These are phyloP conservation scores for Hiodon alosoides DNA, from an alignment of 2,113 vertebrate genomes.

Conservation along the genomic window DNA sequence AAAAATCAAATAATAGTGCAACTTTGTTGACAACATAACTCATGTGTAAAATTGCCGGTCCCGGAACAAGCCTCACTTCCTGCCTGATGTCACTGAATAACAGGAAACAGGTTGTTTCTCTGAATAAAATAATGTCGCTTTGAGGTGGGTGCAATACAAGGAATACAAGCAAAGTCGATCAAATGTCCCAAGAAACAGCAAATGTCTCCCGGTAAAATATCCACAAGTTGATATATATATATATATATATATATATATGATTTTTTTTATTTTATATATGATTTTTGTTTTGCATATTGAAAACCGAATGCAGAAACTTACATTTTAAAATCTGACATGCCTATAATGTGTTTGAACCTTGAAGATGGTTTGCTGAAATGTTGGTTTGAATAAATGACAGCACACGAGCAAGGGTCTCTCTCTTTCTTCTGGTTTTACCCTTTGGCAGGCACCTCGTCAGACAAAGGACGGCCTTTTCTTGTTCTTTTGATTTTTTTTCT, in stretches of 20 bases:
- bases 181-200: too few relatives aligned
- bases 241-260: too few relatives aligned
- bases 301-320: too few relatives aligned
- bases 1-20: too few relatives aligned
- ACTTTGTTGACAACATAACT: neutral
- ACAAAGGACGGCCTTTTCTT: neutral
- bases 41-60: conserved; percentile 50
- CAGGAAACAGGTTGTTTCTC: conserved; percentile 48
- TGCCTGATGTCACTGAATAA: conserved; percentile 33
- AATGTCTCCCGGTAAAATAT: too few relatives aligned
- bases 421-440: neutral
- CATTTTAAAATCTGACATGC: neutral
- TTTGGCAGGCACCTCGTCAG: neutral
- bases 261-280: too few relatives aligned
- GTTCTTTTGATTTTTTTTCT: conserved; percentile 33
- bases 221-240: too few relatives aligned
- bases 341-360: too few relatives aligned
- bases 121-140: neutral
- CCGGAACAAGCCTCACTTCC: conserved; percentile 32
- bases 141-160: neutral
- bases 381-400: too few relatives aligned
- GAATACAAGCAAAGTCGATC: neutral
- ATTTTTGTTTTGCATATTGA: too few relatives aligned
- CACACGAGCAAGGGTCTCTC: too few relatives aligned
- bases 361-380: neutral